These are phyloP conservation scores for Blomia tropicalis DNA, from an alignment of 2,888 invertebrate genomes.

Conservation along the genomic window DNA sequence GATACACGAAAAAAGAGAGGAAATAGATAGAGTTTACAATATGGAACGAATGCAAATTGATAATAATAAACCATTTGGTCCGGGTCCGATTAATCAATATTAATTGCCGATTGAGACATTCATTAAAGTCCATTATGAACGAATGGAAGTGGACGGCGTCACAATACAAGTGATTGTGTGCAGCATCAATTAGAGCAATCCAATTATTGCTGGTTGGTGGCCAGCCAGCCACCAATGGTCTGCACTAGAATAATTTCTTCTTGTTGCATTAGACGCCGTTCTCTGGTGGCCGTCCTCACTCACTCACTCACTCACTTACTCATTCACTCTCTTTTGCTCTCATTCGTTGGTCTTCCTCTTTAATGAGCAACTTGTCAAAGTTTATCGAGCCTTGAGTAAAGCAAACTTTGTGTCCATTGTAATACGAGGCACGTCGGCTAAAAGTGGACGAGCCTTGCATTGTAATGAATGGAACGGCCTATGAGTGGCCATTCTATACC, in stretches of 20 bases:
- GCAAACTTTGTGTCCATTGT: slow-evolving; percentile 8
- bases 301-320: too few species aligned
- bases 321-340: neutral
- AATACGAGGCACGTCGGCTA: neutral
- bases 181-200: slow-evolving; percentile 11
- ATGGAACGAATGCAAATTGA: neutral
- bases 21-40: too few species aligned
- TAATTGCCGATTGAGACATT: neutral
- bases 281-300: too few species aligned
- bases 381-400: neutral
- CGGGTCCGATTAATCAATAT: neutral
- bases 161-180: slow-evolving; percentile 1
- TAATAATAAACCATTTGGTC: neutral
- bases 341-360: neutral
- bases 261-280: neutral
- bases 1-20: too few species aligned
- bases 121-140: neutral
- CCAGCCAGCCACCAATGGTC: too few species aligned
- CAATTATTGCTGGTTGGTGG: neutral
- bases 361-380: slow-evolving; percentile 15
- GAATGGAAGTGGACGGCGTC: neutral
- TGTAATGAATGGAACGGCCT: neutral
- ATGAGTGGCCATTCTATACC: neutral
- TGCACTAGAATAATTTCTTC: neutral
- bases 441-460: neutral